Evolutionary conservation across 64 coral and sea anemone genomes (phyloP).

Genomic region (Cladopsammia gracilis): DNA sequence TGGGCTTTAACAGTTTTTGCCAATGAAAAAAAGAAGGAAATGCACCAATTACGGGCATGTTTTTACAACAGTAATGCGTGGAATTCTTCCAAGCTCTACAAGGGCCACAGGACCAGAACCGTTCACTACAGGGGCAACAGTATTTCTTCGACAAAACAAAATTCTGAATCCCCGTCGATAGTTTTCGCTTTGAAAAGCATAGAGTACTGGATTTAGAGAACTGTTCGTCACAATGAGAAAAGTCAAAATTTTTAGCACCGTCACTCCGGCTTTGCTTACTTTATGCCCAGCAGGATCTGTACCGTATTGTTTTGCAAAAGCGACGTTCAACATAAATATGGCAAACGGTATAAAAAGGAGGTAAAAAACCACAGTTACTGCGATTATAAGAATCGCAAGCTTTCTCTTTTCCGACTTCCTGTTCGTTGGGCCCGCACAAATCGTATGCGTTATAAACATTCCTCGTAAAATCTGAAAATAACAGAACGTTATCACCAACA

Average conservation of each 20-base stretch:
- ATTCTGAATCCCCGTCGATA: conserved; percentile 1
- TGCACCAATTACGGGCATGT: too few species aligned
- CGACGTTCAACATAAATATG: not conserved
- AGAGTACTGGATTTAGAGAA: conserved; percentile 29
- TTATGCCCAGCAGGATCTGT: too few species aligned
- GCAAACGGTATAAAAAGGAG: conserved; percentile 19
- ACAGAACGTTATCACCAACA: conserved; percentile 19
- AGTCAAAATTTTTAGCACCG: conserved; percentile 16
- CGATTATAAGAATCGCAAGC: conserved; percentile 32
- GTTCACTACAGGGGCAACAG: not conserved
- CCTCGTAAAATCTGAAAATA: conserved; percentile 35
- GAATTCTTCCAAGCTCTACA: not conserved
- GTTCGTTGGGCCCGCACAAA: conserved; percentile 27
- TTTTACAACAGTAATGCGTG: not conserved
- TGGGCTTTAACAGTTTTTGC: too few species aligned
- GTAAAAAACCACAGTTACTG: conserved; percentile 29
- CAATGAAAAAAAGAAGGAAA: too few species aligned
- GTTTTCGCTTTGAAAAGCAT: conserved; percentile 46
- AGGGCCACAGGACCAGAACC: not conserved
- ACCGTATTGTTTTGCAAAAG: not conserved
- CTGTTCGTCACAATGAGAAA: conserved; percentile 27
- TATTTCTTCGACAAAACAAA: conserved; percentile 1
- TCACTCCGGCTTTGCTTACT: not conserved
- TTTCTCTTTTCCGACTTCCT: conserved; percentile 15
- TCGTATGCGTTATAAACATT: conserved; percentile 23